Percentiles rank a stretch among this genome's conserved stretches.
Conservation (phyloP, 2,888 invertebrate genomes). For the Nomada ruficornis region DNA sequence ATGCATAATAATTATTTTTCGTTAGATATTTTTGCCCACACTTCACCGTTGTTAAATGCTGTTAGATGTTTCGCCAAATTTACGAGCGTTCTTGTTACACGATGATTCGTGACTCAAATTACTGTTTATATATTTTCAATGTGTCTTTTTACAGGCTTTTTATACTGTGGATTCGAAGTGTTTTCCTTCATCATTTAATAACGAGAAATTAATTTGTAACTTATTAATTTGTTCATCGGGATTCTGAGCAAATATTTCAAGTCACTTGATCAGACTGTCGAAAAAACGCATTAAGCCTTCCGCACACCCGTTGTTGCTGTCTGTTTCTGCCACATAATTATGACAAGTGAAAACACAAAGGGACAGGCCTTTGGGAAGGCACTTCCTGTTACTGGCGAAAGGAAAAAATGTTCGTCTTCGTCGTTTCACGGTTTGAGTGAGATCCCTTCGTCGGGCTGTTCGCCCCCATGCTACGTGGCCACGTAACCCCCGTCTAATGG, state of each 20-base stretch:
- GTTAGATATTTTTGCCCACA: neutral
- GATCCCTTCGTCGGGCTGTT: conserved; percentile 40
- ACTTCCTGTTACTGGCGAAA: conserved; percentile 32
- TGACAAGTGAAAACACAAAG: conserved; percentile 38
- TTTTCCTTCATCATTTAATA: too few species aligned
- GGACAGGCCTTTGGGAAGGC: conserved; percentile 1
- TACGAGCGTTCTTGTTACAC: neutral
- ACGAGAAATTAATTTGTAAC: neutral
- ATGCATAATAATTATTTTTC: conserved; percentile 4
- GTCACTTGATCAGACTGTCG: neutral
- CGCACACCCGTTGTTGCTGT: conserved; percentile 17
- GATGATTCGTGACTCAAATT: neutral
- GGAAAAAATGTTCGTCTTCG: conserved; percentile 41
- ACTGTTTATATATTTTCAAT: too few species aligned
- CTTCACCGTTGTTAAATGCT: neutral
- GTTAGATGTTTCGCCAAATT: neutral
- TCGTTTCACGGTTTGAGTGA: conserved; percentile 48
- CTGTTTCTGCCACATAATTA: conserved; percentile 10
- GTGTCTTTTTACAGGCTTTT: too few species aligned
- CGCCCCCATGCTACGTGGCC: conserved; percentile 39
- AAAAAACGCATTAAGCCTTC: neutral
- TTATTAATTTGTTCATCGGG: neutral
- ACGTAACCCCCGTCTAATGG: conserved; percentile 64
- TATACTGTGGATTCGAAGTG: too few species aligned
- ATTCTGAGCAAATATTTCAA: neutral